Evolutionary conservation across 1,140 invertebrate species (phyloP).

Genomic region (Himalopsyche phryganea): DNA sequence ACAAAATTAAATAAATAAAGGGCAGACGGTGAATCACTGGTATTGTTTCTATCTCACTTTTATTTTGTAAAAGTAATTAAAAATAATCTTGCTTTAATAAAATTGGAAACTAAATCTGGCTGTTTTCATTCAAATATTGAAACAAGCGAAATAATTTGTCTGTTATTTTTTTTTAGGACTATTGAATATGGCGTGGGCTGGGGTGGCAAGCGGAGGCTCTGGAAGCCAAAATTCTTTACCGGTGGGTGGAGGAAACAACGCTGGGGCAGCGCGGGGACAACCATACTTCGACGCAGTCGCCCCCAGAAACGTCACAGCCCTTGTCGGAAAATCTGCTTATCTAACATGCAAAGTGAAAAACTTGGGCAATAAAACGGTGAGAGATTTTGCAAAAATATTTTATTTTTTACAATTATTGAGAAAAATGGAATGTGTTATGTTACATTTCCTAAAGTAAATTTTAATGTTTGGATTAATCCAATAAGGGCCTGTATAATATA

Average conservation of each 20-base stretch:
- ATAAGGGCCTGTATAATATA: too few relatives aligned
- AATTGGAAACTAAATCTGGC: too few relatives aligned
- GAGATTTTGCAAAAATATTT: conserved; percentile 31
- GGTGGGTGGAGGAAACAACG: conserved; percentile 14
- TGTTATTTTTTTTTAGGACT: conserved; percentile 12
- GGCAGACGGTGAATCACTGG: too few relatives aligned
- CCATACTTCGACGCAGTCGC: conserved; percentile 48
- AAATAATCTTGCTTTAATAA: too few relatives aligned
- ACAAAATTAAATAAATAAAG: too few relatives aligned
- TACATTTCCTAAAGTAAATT: too few relatives aligned
- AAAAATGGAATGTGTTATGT: too few relatives aligned
- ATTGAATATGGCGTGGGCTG: conserved; percentile 9
- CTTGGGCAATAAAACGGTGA: conserved; percentile 82
- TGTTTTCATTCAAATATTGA: conserved; percentile 1
- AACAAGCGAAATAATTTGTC: neutral
- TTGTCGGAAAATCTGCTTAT: conserved; percentile 67
- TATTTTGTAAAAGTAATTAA: too few relatives aligned
- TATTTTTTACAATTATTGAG: conserved; percentile 1
- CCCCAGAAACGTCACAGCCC: conserved; percentile 48
- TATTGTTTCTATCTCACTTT: too few relatives aligned
- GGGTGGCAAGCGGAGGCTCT: conserved; percentile 22
- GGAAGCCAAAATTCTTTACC: conserved; percentile 28
- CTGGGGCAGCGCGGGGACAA: conserved; percentile 34
- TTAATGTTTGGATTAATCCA: too few relatives aligned
- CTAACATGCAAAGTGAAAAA: conserved; percentile 77